Base-by-base conservation (phyloP, 2,113 vertebrate species). In the Suncus etruscus region DNA sequence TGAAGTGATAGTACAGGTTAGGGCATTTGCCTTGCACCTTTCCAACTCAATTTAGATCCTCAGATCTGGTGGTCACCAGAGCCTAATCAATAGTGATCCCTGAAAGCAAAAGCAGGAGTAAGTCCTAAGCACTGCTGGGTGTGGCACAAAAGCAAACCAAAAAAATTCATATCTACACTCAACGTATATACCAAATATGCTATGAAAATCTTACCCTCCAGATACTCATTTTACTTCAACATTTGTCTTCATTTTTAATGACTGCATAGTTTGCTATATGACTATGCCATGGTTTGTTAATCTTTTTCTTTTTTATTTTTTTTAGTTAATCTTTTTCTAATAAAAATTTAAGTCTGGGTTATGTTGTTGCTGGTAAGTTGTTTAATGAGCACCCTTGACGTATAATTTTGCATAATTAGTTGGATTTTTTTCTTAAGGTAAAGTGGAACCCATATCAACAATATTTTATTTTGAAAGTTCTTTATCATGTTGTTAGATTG, bases 241-340 rank as follows among this genome's bases (percentile, higher is more conserved):
- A 65, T 77, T 83, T 68, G 25, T 70, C 12, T 88, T 88, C 39
- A 20, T 86, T 91, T 82, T 91, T 78, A 86, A 66, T n/a, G 39
- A 61, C 14, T 65, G 11, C 11, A 54, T 83, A 31, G 16, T 83
- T 29, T 16, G 1, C 11, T 11, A 4, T 69, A 3, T 89, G 45
- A 7, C 31, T 86, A 48, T 63, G 29, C 27, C 39, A 54, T 58
- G 72, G 77, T 89, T 77, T 81, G 63, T 72, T 86, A 74, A 61
- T 91, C 25, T 7, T 77, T 78, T 86, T 69, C 5, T 39, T 39
- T 39, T 39, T 39, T 39, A 39, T 69, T 39, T 39, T 39, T 39
- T 39, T 39, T 39, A 39, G 39, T 88, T 86, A 74, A 61, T 91
- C 29, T 7, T 77, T 78, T 86, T 69, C 72, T 69, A 83, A 22